Percentiles rank a stretch among this genome's conserved stretches.
These are phyloP conservation scores for Pseudobourletiella spinata DNA, from an alignment of 1,140 invertebrate species.

Conservation along the genomic window DNA sequence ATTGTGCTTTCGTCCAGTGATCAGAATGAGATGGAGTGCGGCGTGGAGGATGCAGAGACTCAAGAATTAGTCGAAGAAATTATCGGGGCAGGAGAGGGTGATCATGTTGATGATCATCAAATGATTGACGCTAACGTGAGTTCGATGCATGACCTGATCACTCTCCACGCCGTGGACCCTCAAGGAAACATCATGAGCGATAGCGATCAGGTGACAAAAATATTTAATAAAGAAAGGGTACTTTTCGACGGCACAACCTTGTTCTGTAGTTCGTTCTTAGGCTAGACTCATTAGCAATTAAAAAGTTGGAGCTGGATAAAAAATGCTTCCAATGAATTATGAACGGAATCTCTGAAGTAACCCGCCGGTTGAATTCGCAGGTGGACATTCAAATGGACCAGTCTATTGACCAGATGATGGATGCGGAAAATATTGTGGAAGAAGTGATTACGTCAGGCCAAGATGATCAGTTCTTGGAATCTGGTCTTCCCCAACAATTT, in stretches of 20 bases:
- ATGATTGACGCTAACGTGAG: background rate
- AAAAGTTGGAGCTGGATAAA: no score
- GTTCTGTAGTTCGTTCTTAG: background rate
- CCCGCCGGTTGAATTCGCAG: constrained; percentile 5
- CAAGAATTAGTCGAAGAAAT: constrained; percentile 26
- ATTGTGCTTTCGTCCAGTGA: constrained; percentile 17
- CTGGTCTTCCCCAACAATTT: constrained; percentile 21
- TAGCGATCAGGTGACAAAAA: constrained; percentile 1
- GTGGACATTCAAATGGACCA: constrained; percentile 26
- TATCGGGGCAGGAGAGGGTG: constrained; percentile 11
- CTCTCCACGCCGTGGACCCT: constrained; percentile 29
- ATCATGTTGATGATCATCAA: background rate
- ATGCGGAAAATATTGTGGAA: constrained; percentile 29
- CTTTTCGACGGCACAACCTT: no score
- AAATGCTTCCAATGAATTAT: no score
- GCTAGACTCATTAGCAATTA: no score
- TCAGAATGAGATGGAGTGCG: constrained; percentile 13
- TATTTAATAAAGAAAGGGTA: background rate
- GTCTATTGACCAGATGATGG: constrained; percentile 29
- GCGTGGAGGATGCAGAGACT: constrained; percentile 12
- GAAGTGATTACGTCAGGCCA: constrained; percentile 25
- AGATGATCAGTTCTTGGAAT: constrained; percentile 20
- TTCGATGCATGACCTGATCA: constrained; percentile 30
- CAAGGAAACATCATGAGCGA: constrained; percentile 27
- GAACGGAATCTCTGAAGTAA: no score